Evolutionary conservation across 1,140 invertebrate genomes (phyloP).

Genomic region (Triops cancriformis): DNA sequence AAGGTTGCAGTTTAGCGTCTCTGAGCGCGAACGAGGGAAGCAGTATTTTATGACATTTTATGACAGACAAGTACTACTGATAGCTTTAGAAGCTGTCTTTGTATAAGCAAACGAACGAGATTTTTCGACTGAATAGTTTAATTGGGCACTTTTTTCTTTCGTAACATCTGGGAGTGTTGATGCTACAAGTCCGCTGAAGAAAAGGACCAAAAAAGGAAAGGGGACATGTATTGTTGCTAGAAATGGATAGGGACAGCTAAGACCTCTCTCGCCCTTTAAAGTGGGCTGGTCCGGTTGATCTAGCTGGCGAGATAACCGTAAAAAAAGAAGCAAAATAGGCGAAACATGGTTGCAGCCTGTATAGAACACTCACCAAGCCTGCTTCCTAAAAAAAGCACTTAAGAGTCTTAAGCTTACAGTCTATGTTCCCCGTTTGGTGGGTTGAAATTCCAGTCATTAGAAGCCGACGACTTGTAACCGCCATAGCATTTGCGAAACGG

Average conservation of each 20-base stretch:
- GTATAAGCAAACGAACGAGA: neutral
- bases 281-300: neutral
- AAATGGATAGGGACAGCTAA: neutral
- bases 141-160: neutral
- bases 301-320: neutral
- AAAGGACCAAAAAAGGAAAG: neutral
- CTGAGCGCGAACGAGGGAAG: neutral
- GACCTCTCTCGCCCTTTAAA: slow-evolving; percentile 5
- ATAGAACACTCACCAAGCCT: neutral
- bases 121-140: neutral
- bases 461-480: neutral
- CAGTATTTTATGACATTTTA: neutral
- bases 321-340: neutral
- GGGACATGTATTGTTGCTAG: neutral
- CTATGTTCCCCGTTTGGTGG: neutral
- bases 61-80: neutral
- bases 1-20: neutral
- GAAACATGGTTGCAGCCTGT: neutral
- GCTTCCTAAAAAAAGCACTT: neutral
- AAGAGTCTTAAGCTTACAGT: neutral
- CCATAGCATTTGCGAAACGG: neutral
- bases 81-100: neutral
- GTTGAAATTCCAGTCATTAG: neutral
- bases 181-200: neutral
- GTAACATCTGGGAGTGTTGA: too few relatives aligned